phyloP scores from a whole-genome alignment of 2,888 invertebrate genomes.

The Agrenia bidenticulata region DNA sequence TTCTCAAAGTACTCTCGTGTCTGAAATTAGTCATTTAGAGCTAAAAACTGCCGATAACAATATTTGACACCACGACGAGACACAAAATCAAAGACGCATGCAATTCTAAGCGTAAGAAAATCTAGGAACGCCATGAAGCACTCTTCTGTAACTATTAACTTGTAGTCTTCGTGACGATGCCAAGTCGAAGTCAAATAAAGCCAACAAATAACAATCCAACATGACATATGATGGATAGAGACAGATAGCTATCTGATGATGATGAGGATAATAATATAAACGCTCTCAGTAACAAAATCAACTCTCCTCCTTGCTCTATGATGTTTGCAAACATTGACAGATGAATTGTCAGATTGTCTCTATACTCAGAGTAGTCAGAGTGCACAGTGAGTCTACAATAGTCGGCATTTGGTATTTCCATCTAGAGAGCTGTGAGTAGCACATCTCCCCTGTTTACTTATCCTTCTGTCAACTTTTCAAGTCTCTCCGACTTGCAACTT shows the following conservation, averaged over 20 bases:
- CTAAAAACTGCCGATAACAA: neutral
- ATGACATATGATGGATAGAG: slow-evolving; percentile 2
- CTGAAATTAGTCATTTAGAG: neutral
- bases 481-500: too few relatives aligned
- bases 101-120: too few relatives aligned
- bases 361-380: neutral
- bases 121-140: too few relatives aligned
- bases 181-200: neutral
- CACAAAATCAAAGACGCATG: too few relatives aligned
- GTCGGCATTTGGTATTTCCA: too few relatives aligned
- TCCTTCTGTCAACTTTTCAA: too few relatives aligned
- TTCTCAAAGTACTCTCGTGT: too few relatives aligned
- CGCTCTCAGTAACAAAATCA: neutral
- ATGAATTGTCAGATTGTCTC: slow-evolving; percentile 10
- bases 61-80: neutral
- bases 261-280: neutral
- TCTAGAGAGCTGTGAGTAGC: too few relatives aligned
- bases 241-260: slow-evolving; percentile 1
- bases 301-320: slow-evolving; percentile 2
- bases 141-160: too few relatives aligned
- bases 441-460: too few relatives aligned
- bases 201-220: neutral
- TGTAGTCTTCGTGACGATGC: too few relatives aligned
- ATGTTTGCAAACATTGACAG: slow-evolving; percentile 12
- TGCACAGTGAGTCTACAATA: too few relatives aligned